Evolutionary conservation across 2,888 invertebrate species (phyloP).

Genomic region (Latrodectus hesperus): DNA sequence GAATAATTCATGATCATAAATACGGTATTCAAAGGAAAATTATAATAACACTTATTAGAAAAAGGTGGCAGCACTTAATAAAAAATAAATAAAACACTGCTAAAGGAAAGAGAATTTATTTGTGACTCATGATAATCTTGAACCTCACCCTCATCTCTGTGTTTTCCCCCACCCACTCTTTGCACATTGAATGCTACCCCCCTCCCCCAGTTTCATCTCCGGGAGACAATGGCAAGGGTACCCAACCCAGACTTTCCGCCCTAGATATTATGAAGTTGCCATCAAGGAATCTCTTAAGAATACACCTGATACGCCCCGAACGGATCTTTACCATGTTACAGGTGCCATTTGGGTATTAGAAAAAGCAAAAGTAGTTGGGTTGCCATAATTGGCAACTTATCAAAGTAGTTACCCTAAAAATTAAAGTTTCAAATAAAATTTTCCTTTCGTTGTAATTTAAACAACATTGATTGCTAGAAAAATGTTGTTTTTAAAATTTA

Average conservation of each 20-base stretch:
- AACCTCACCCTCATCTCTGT: slow-evolving; percentile 10
- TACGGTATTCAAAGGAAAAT: not conserved
- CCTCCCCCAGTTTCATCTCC: not conserved
- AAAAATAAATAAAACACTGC: not conserved
- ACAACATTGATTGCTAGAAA: too few relatives aligned
- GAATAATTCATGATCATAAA: not conserved
- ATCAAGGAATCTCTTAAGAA: slow-evolving; percentile 39
- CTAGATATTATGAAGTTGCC: slow-evolving; percentile 38
- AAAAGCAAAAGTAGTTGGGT: not conserved
- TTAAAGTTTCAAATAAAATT: too few relatives aligned
- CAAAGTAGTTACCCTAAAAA: not conserved
- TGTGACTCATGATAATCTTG: slow-evolving; percentile 38
- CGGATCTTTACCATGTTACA: slow-evolving; percentile 44
- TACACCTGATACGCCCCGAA: slow-evolving; percentile 43
- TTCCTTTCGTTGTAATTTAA: too few relatives aligned
- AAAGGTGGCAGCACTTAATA: not conserved
- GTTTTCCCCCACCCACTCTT: slow-evolving; percentile 9
- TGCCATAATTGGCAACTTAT: not conserved
- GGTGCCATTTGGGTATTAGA: slow-evolving; percentile 29
- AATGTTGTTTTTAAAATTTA: too few relatives aligned
- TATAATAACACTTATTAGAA: not conserved
- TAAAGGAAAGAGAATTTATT: slow-evolving; percentile 16
- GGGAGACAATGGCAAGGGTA: slow-evolving; percentile 24
- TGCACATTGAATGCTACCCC: not conserved
- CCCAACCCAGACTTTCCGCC: slow-evolving; percentile 40